Base-by-base conservation (phyloP, 2,888 invertebrate genomes). In the Trachelus troglodyta region DNA sequence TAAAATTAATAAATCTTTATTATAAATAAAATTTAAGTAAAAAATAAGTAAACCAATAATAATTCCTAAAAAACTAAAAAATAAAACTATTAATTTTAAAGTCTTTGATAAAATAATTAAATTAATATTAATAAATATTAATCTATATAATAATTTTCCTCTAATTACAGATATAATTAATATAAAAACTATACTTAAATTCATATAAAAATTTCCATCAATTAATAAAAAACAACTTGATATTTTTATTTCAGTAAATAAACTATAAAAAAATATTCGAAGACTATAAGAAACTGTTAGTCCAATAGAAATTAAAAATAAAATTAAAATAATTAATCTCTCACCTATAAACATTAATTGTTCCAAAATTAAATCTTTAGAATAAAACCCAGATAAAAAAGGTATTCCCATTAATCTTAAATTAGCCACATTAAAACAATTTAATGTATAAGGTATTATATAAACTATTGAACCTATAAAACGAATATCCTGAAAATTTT, bases 401-500 rank as follows among this genome's bases (percentile, higher is more conserved):
- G 94, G 94, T 89, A 94, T 92, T 0, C 94, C 94, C 92, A 94
- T 94, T 91, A 95, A 93, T 85, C 94, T 92, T 87, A 94, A 92
- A 92, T 93, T 94, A 83, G 94, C 92, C 89, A 93, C 91, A 92
- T 93, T 93, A 90, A 94, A 92, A 92, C 93, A 93, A 86, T 92
- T 87, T 83, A 92, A 91, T 87, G 93, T 93, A 87, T 93, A 90
- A 85, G 94, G 94, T 86, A 94, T 91, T 87, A 91, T 91, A 76
- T 88, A 83, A 80, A 92, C 90, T 87, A 94, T 85, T 0, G 92
- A 90, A 0, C 94, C 94, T 85, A 94, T 93, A 91, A 85, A 92
- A 4, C 95, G 95, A 93, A 95, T 94, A 94, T 95, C 95, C 90
- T 96, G 95, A 87, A 88, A 92, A 92, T 94, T 93, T 84, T 89